Conservation (phyloP, 92 coral and sea anemone genomes). For the Siderastrea siderea region DNA sequence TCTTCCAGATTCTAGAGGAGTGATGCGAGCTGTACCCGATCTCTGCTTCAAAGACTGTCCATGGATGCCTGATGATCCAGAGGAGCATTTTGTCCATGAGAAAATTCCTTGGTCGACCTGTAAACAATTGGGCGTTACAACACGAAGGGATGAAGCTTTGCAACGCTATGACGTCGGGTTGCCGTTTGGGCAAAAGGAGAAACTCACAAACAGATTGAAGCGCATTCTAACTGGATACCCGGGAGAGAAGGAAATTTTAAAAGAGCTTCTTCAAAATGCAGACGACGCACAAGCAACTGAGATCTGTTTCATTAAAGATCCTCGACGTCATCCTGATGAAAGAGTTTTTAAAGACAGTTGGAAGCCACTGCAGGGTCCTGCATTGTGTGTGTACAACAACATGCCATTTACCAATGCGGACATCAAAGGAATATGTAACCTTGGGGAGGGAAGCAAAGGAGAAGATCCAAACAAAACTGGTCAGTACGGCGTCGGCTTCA, state of each 20-base stretch:
- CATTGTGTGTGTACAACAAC: slow-evolving; percentile 90
- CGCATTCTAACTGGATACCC: slow-evolving; percentile 84
- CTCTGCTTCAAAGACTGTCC: slow-evolving; percentile 75
- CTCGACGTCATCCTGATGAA: slow-evolving; percentile 78
- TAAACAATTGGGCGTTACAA: slow-evolving; percentile 61
- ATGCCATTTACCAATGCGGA: slow-evolving; percentile 83
- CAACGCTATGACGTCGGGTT: slow-evolving; percentile 53
- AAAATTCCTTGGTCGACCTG: slow-evolving; percentile 52
- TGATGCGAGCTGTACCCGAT: slow-evolving; percentile 55
- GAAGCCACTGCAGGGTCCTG: slow-evolving; percentile 94
- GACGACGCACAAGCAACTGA: slow-evolving; percentile 91
- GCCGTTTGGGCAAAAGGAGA: slow-evolving; percentile 88
- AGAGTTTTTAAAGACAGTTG: slow-evolving; percentile 82
- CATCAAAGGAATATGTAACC: slow-evolving; percentile 81
- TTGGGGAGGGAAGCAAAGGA: slow-evolving; percentile 92
- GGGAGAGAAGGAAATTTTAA: slow-evolving; percentile 80
- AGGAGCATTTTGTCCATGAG: slow-evolving; percentile 48
- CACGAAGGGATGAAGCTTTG: slow-evolving; percentile 75
- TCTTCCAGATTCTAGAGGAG: slow-evolving; percentile 64
- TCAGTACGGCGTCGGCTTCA: slow-evolving; percentile 93
- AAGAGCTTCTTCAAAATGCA: slow-evolving; percentile 95
- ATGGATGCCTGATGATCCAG: slow-evolving; percentile 87
- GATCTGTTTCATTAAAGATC: slow-evolving; percentile 89
- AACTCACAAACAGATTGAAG: slow-evolving; percentile 84
- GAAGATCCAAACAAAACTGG: slow-evolving; percentile 94